Evolutionary conservation across 2,797 vertebrate genomes (phyloP), one percentile per base, ranked within the genome.

Genomic region (Decapterus maruadsi): DNA sequence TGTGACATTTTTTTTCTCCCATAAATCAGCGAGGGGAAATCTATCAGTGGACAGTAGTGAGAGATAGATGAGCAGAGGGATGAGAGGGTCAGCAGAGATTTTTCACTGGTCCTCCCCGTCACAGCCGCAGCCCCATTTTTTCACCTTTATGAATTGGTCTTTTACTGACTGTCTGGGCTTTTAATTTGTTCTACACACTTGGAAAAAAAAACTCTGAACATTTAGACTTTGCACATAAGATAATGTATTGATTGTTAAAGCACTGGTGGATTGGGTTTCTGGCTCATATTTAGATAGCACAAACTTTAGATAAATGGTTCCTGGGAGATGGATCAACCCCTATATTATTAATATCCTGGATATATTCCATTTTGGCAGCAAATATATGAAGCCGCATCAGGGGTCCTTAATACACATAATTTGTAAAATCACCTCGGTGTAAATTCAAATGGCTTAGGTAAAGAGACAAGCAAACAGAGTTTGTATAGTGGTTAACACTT

Each of bases 21-120:
- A 98, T 99, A 99, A 99, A 99, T 99, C 98, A 99, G 94, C 84
- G 77, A 94, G 94, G 87, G 96, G 95, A 95, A 97, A 98, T 97
- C 97, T 97, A 97, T 97, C 96, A 96, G 96, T 96, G 96, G 97
- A 98, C 97, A 98, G 96, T 95, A 96, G 95, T 96, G 96, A 94
- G 96, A 99, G 97, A 99, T 98, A 98, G 98, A 99, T 99, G 97
- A 96, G 94, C 92, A 86, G 78, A 94, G 96, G 96, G 97, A 98
- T 93, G 96, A 96, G 95, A 97, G 96, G 98, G 97, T 99, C 97
- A 99, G 96, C 95, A 96, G 95, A 94, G 96, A 95, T 96, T 97
- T 97, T 96, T 94, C 96, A 95, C 94, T 95, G 96, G 95, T 95
- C 95, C 94, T 94, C 95, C 95, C 96, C 96, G 94, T 96, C 97